These are phyloP conservation scores for Brachystomella parvula DNA, from an alignment of 1,140 invertebrate genomes.

Conservation along the genomic window DNA sequence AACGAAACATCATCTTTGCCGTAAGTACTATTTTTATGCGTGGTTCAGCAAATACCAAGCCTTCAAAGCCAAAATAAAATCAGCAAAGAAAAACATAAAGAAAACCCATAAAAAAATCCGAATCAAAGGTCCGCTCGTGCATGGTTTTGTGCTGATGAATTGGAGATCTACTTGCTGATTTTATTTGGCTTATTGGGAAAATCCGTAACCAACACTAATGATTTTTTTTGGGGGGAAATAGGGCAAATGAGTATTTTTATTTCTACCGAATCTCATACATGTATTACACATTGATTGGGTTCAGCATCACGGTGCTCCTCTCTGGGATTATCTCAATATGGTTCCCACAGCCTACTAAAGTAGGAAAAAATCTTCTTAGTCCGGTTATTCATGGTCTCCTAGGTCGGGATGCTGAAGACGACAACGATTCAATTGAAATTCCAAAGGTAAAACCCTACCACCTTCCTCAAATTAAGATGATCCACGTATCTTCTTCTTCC, in stretches of 20 bases:
- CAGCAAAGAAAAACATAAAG: no score
- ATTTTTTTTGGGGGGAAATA: no score
- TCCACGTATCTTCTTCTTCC: background rate
- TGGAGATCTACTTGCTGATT: background rate
- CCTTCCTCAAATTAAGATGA: background rate
- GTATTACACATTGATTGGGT: constrained; percentile 70
- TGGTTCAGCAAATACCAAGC: background rate
- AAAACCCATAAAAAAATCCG: no score
- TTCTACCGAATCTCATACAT: constrained; percentile 75
- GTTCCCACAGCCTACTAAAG: constrained; percentile 22
- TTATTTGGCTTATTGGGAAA: no score
- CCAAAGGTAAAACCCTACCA: background rate
- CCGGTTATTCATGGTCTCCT: background rate
- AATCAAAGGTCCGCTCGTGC: background rate
- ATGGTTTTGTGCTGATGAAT: background rate
- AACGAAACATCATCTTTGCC: background rate
- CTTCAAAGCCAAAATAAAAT: no score
- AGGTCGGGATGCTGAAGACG: background rate
- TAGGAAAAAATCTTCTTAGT: background rate
- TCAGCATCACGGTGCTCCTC: constrained; percentile 55
- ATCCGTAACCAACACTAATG: background rate
- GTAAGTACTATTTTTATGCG: background rate
- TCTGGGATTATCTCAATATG: constrained; percentile 54
- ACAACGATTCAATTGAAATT: background rate
- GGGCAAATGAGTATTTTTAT: constrained; percentile 50